phyloP scores from a whole-genome alignment of 2,888 invertebrate species.

The Sympetrum striolatum region DNA sequence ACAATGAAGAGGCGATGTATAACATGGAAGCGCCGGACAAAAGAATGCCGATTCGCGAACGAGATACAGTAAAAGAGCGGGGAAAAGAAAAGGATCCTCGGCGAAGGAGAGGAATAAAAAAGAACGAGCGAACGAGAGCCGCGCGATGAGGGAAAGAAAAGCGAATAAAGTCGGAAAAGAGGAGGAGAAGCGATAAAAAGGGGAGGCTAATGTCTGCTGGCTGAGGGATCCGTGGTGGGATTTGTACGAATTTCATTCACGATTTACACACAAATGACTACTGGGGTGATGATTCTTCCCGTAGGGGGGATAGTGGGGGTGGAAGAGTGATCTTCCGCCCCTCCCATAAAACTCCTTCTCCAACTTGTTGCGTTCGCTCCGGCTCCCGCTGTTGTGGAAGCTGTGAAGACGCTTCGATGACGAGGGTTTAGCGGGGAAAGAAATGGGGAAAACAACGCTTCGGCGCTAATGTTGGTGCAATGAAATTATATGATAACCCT shows the following conservation, averaged over 20 bases:
- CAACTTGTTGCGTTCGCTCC: slow-evolving; percentile 44
- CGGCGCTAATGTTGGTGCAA: too few relatives aligned
- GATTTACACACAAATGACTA: slow-evolving; percentile 52
- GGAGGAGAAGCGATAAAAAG: slow-evolving; percentile 29
- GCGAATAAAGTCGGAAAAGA: neutral
- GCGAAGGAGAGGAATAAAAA: neutral
- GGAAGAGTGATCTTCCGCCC: neutral
- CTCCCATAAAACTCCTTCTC: neutral
- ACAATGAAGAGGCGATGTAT: neutral
- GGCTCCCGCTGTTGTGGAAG: neutral
- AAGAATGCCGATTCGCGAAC: too few relatives aligned
- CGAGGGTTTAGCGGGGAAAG: neutral
- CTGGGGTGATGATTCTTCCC: slow-evolving; percentile 45
- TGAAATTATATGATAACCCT: too few relatives aligned
- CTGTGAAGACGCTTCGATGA: neutral
- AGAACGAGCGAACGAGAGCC: neutral
- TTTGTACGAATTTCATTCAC: slow-evolving; percentile 52
- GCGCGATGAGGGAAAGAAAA: neutral
- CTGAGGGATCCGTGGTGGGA: slow-evolving; percentile 25
- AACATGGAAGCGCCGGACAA: neutral
- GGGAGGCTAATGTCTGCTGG: neutral
- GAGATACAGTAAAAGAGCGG: too few relatives aligned
- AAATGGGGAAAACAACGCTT: too few relatives aligned
- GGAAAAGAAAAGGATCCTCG: too few relatives aligned
- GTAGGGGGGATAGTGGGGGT: neutral